Conservation (phyloP, 2,888 invertebrate species). For the Palloptera scutellata region DNA sequence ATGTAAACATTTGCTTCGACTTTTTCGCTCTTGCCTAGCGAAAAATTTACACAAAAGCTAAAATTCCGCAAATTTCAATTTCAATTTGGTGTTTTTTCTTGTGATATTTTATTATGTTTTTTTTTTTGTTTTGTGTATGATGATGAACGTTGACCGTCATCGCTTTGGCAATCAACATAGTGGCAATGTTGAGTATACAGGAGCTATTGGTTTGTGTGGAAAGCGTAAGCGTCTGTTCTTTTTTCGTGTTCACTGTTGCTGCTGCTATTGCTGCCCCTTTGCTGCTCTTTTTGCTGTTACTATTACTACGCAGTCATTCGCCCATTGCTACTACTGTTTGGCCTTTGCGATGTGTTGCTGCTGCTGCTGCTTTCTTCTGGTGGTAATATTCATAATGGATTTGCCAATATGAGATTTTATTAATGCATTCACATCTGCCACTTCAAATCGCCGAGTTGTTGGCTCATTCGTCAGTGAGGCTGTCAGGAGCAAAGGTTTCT, state of each 20-base stretch:
- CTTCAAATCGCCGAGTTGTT: slow-evolving; percentile 15
- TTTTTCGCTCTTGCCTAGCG: slow-evolving; percentile 8
- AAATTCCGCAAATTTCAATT: slow-evolving; percentile 7
- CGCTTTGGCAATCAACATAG: no score
- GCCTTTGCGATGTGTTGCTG: background rate
- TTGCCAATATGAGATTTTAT: slow-evolving; percentile 62
- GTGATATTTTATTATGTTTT: background rate
- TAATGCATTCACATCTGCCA: slow-evolving; percentile 45
- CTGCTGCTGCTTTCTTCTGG: slow-evolving; percentile 15
- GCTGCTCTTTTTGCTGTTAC: no score
- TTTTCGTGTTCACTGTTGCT: no score
- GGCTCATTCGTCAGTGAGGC: slow-evolving; percentile 7
- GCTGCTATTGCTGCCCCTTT: background rate
- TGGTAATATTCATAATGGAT: slow-evolving; percentile 62
- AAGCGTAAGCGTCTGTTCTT: no score
- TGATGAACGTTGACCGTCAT: background rate
- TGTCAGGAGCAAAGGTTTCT: slow-evolving; percentile 8
- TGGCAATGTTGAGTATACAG: no score
- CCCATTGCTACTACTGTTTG: background rate
- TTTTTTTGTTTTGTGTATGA: background rate
- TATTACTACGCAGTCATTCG: background rate
- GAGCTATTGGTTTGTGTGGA: no score
- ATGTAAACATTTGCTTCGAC: slow-evolving; percentile 58
- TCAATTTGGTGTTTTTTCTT: no score
- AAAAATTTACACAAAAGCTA: background rate